Base-by-base conservation (phyloP, 2,888 invertebrate species). In the Caenorhabditis sp. region DNA sequence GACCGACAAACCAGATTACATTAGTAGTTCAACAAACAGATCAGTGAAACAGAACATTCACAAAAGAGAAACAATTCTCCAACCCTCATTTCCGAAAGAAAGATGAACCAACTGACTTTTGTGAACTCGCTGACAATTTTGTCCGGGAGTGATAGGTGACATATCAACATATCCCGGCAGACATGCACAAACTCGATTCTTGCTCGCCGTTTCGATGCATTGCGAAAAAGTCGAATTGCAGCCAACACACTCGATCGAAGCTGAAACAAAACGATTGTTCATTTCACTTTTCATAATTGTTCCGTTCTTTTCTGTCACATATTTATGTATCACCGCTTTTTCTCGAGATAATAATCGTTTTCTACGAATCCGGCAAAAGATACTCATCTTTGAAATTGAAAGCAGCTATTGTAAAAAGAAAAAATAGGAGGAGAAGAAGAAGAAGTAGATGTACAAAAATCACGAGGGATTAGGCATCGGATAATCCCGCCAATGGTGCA, bases 181-280 rank as follows among this genome's bases (percentile, higher is more conserved):
- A 36, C 76, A 76, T 19, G 67, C 55, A 53, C 76, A 76, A 49
- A 65, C 68, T 8, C 62, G n/a, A 17, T 63, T 62, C 5, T 68
- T 71, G 26, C 58, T 72, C 51, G 57, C 61, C 51, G 76, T 71
- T 17, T 62, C 27, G 19, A 76, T 43, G 51, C 76, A 76, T 57
- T 71, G 62, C 1, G 76, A 31, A 6, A 55, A 66, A 49, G 61
- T 49, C 31, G 58, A 50, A 31, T 70, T 57, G 26, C 72, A 76
- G 21, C 66, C 69, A 54, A 55, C 58, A 55, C 66, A 69, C 31
- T 65, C 58, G 14, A 69, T 58, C 14, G 63, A 62, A 12, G 69
- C 75, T 68, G 64, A 26, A 66, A 55, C 19, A n/a, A 53, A 3
- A 53, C 61, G 26, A 24, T 12, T 36, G n/a, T n/a, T n/a, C n/a